Evolutionary conservation across 2,113 vertebrate genomes (phyloP), one percentile per base, ranked within the genome.

Genomic region (Nymphicus hollandicus): DNA sequence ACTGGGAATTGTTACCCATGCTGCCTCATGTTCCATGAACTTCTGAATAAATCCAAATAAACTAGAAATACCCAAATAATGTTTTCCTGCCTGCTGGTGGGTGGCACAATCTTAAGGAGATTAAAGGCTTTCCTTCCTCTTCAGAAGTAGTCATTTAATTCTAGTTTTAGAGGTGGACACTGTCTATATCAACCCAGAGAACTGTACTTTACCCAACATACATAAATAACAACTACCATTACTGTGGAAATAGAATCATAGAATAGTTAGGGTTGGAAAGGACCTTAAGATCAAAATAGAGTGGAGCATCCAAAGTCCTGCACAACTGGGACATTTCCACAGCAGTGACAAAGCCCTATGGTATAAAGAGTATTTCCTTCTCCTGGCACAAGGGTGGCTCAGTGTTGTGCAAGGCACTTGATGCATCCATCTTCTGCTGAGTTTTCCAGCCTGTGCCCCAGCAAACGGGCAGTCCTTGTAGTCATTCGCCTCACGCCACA

Each of bases 41-140:
- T 91, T 87, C 74, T 17, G 6, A 23, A 43, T 91, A 93, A 97
- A 92, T 68, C 94, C 86, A 93, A 92, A 89, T 66, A 96, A 93
- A 94, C 89, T 46, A 61, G 39, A 68, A 89, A 76, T 94, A 89
- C 43, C 63, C 89, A 55, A 87, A 80, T 64, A 84, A 89, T 55
- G 49, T 55, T 93, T 93, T 66, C 76, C 64, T 83, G 43, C 64
- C 69, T 91, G 44, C 65, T 76, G 12, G 94, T 70, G 86, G 92
- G 94, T 94, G 88, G 91, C 74, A 82, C 82, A 90, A 93, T 93
- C 92, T 94, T 90, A 76, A 90, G 22, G 61, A 46, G 89, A 94
- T 97, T 91, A 96, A 93, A 92, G 73, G 92, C 84, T 95, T 95
- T 84, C 8, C 7, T 25, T 31, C 19, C 19, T 81, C 78, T 85